Evolutionary conservation across 1,140 invertebrate species (phyloP).

Genomic region (Platyura marginata): DNA sequence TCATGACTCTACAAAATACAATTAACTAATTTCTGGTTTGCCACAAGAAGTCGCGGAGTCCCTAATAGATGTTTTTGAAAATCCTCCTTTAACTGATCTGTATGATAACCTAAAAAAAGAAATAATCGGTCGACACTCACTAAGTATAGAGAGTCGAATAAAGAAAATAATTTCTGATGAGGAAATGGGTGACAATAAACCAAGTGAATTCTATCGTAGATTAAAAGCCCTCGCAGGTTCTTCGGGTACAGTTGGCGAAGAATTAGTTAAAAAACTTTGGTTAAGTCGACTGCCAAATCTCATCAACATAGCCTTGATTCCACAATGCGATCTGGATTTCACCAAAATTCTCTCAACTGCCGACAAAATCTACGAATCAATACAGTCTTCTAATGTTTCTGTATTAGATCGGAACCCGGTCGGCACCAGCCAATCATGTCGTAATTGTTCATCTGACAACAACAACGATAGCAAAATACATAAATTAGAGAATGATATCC

Average conservation of each 20-base stretch:
- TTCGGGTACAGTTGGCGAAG: neutral
- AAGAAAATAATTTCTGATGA: neutral
- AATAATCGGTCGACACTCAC: neutral
- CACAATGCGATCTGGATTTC: neutral
- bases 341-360: neutral
- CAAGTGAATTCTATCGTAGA: neutral
- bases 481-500: no score
- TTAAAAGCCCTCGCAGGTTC: neutral
- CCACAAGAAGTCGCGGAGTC: neutral
- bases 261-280: neutral
- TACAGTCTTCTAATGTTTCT: neutral
- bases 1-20: neutral
- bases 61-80: neutral
- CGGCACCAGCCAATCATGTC: no score
- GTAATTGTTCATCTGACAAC: no score
- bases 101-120: neutral
- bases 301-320: neutral
- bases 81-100: neutral
- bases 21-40: neutral
- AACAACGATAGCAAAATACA: no score
- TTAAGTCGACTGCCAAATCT: neutral
- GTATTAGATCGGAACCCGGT: neutral
- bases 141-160: neutral
- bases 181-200: neutral
- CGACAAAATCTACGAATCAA: neutral